Evolutionary conservation across 2,888 invertebrate genomes (phyloP).

Genomic region (Folsomia manolachei): DNA sequence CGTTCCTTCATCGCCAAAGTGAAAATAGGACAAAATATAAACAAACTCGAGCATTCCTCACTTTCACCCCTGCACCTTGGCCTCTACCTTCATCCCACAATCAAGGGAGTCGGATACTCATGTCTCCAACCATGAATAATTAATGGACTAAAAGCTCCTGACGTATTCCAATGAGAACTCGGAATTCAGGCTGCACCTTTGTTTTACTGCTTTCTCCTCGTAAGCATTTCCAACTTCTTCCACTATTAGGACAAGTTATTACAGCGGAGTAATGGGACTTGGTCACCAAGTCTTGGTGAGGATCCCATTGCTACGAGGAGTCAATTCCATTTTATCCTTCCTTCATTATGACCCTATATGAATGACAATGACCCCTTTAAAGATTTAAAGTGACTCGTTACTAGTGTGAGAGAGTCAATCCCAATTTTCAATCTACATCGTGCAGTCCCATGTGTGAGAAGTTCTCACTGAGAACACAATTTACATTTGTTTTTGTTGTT

Average conservation of each 20-base stretch:
- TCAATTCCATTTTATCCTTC: background rate
- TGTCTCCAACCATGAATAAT: slow-evolving; percentile 33
- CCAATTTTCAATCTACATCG: slow-evolving; percentile 2
- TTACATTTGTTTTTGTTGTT: too few relatives aligned
- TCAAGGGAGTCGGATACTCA: too few relatives aligned
- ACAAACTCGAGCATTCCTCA: too few relatives aligned
- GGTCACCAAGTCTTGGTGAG: too few relatives aligned
- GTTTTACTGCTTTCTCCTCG: background rate
- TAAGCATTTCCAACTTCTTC: too few relatives aligned
- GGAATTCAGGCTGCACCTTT: background rate
- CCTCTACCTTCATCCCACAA: too few relatives aligned
- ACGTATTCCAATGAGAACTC: slow-evolving; percentile 24
- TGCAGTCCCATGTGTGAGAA: background rate
- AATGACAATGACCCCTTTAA: slow-evolving; percentile 4
- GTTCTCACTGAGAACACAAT: too few relatives aligned
- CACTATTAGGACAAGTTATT: too few relatives aligned
- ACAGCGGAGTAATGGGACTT: too few relatives aligned
- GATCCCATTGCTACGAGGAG: background rate
- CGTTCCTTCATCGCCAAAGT: too few relatives aligned
- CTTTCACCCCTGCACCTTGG: too few relatives aligned
- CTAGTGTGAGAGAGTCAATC: background rate
- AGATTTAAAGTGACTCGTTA: background rate
- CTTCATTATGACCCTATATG: slow-evolving; percentile 3
- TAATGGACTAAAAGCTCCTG: slow-evolving; percentile 35
- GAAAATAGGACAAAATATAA: too few relatives aligned